Evolutionary conservation across 2,113 vertebrate genomes (phyloP), one percentile per base, ranked within the genome.

Genomic region (Poecilia latipinna): DNA sequence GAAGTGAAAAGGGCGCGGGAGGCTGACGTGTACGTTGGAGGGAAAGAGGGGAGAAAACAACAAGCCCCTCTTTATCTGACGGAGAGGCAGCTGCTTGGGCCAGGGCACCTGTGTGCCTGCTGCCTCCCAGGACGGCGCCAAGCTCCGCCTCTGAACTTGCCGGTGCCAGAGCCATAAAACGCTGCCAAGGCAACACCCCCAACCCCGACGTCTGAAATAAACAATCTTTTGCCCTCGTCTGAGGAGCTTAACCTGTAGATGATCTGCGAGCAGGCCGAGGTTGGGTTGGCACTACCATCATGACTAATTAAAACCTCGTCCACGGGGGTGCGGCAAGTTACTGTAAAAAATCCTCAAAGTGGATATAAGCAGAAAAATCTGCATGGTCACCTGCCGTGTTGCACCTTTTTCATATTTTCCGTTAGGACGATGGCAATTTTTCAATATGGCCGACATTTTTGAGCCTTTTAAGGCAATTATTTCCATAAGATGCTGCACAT

Each of bases 91-190:
- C 89, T 91, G 91, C 88, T 88, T 72, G 42, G 86, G 77, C 87
- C 61, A 76, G 88, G 85, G 92, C 92, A 93, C 92, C 92, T 93
- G 91, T 92, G 91, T 84, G 90, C 92, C 89, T 85, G 88, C 90
- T 80, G 90, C 89, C 87, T 91, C 83, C 66, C 80, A 48, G 77
- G 79, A 77, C 15, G 61, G 70, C 71, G 91, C 90, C 91, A 91
- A 92, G 80, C 92, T 86, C 92, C 91, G 44, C 92, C 92, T 82
- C 31, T 33, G 63, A 67, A 72, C 87, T 85, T 65, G 44, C 63
- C 26, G 13, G 72, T 87, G 91, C 90, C 92, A 93, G 86, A 87
- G 28, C 82, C 77, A 82, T 90, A 88, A 91, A 92, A 89, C 72
- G 91, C 91, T 92, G 62, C 86, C 81, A 85, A 72, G 86, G 89